Conservation (phyloP, 2,113 vertebrate genomes). For the Centropus bengalensis region DNA sequence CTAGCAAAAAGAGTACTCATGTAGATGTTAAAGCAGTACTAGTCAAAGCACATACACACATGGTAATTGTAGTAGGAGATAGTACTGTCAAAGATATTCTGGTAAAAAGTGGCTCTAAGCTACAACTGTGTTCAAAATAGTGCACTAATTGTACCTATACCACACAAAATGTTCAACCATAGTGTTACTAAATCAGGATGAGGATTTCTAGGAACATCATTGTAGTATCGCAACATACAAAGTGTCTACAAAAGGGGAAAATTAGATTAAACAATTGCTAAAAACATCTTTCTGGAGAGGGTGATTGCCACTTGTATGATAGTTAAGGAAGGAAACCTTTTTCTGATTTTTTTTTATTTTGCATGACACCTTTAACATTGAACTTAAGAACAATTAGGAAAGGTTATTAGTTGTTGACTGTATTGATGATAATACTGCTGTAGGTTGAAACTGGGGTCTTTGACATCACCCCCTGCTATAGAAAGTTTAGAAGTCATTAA, state of each 20-base stretch:
- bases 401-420: neutral
- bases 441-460: neutral
- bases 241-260: neutral
- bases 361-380: neutral
- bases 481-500: neutral
- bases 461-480: neutral
- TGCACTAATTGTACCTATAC: neutral
- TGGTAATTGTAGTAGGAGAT: neutral
- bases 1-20: neutral
- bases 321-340: neutral
- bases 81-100: neutral
- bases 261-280: neutral
- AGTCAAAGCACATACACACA: neutral
- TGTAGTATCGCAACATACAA: accelerated
- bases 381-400: neutral
- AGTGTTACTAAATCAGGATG: neutral
- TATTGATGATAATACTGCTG: neutral
- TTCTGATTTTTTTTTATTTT: neutral
- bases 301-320: neutral
- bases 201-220: neutral
- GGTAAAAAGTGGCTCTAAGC: neutral
- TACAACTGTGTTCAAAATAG: neutral
- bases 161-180: neutral
- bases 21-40: neutral
- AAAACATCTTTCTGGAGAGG: neutral